A percentile compares a stretch with the other conserved stretches of the same genome.
phyloP scores from a whole-genome alignment of 1,140 invertebrate genomes.

The Helicoverpa armigera region DNA sequence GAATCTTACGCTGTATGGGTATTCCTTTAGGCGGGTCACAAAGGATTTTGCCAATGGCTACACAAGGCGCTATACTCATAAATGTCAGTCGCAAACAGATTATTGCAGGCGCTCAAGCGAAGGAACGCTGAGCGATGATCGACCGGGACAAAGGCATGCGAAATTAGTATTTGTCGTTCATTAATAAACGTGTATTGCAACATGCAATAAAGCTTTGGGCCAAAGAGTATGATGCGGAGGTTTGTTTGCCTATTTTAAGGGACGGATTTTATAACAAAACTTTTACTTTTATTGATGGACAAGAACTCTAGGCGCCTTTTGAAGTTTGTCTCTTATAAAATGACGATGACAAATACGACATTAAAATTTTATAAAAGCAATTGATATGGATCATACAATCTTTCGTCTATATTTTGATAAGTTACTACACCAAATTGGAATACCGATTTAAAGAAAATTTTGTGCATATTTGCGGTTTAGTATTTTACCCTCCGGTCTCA shows the following conservation, averaged over 20 bases:
- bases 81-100: slow-evolving; percentile 54
- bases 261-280: not conserved
- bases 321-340: too few species aligned
- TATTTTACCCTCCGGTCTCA: too few species aligned
- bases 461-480: too few species aligned
- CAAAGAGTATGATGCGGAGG: slow-evolving; percentile 60
- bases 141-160: slow-evolving; percentile 67
- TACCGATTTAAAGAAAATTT: too few species aligned
- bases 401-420: too few species aligned
- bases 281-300: too few species aligned
- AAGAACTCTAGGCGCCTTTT: too few species aligned
- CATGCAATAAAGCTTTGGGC: slow-evolving; percentile 58
- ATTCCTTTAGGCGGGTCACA: slow-evolving; percentile 44
- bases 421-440: too few species aligned
- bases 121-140: slow-evolving; percentile 56
- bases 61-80: slow-evolving; percentile 50
- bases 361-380: too few species aligned
- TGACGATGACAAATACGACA: too few species aligned
- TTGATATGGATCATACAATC: too few species aligned
- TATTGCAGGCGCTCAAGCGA: slow-evolving; percentile 52
- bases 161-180: slow-evolving; percentile 77
- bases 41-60: slow-evolving; percentile 46
- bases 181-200: slow-evolving; percentile 72
- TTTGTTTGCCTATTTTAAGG: not conserved
- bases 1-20: slow-evolving; percentile 35